Base-by-base conservation (phyloP, 2,113 vertebrate genomes). In the Paedocypris sp. region DNA sequence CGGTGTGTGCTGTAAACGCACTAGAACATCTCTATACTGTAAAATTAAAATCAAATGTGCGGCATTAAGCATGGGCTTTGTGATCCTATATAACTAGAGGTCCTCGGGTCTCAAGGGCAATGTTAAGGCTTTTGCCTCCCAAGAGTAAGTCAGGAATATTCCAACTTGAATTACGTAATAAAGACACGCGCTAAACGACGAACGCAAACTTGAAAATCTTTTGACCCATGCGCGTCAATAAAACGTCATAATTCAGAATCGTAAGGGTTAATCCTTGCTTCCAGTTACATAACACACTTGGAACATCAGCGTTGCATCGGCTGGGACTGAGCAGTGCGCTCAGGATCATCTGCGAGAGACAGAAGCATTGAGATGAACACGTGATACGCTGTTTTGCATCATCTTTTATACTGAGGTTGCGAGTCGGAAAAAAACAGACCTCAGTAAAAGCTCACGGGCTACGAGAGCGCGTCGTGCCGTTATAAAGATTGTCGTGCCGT, bases 271-370 rank as follows among this genome's bases (percentile, higher is more conserved):
- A 77, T 7, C 20, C 41, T 47, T 48, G 10, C n/a, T 39, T 47
- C 22, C 64, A 33, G 45, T 87, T 86, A 83, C 80, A 79, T 85
- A 87, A 86, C 75, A 52, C 73, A 61, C 71, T 64, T 31, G 62
- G 53, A 70, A 68, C 52, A 74, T 54, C 71, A 56, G 57, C 47
- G 63, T 67, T 48, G 66, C 73, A 41, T 35, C 70, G 73, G 43
- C 50, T 63, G 61, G 60, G 73, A 41, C 16, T 60, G 6, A 73
- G 75, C 68, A 72, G 33, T 64, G 66, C 29, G 19, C 49, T 20
- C 46, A 23, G 43, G 2, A 3, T 53, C 42, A 41, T 19, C 36
- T 36, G 41, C 18, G 35, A 32, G 13, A 15, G 29, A 28, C 51
- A 11, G 35, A 54, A 39, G 51, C 50, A 16, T 2, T 13, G 50